Evolutionary conservation across 1,140 invertebrate genomes (phyloP).

Genomic region (Euura saliciscinereae): DNA sequence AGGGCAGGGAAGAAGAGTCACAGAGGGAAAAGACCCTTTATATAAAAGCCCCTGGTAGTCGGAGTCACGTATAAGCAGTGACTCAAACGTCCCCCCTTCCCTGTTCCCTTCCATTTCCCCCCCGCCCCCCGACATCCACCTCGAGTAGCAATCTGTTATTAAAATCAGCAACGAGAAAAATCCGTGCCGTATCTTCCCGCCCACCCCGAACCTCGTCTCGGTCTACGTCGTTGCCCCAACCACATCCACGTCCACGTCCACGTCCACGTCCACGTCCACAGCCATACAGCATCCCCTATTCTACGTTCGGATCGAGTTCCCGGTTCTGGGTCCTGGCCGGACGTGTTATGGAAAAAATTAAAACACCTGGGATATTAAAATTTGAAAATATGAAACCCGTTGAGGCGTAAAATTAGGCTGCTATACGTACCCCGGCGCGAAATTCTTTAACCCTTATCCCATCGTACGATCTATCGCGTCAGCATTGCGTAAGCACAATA

Average conservation of each 20-base stretch:
- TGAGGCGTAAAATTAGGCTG: too few species aligned
- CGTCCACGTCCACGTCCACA: neutral
- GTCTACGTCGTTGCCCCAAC: slow-evolving; percentile 14
- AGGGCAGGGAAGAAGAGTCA: neutral
- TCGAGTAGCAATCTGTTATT: slow-evolving; percentile 56
- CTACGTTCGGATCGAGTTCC: too few species aligned
- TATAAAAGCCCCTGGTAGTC: slow-evolving; percentile 20
- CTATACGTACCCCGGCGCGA: neutral
- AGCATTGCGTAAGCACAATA: too few species aligned
- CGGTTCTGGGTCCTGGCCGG: slow-evolving; percentile 31
- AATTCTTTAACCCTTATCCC: neutral
- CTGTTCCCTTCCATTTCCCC: slow-evolving; percentile 11
- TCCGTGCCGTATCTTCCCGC: slow-evolving; percentile 57
- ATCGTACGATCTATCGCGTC: too few species aligned
- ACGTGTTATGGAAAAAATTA: slow-evolving; percentile 60
- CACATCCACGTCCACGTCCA: neutral
- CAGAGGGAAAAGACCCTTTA: neutral
- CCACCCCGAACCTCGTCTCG: slow-evolving; percentile 24
- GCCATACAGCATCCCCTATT: neutral
- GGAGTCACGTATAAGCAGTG: slow-evolving; percentile 57
- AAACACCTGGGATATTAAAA: slow-evolving; percentile 38
- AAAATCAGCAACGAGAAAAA: slow-evolving; percentile 62
- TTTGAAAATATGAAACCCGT: neutral
- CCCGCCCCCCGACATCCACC: slow-evolving; percentile 17
- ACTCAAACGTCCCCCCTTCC: slow-evolving; percentile 37